phyloP scores from a whole-genome alignment of 2,797 vertebrate genomes.

The Brachymystax lenok region DNA sequence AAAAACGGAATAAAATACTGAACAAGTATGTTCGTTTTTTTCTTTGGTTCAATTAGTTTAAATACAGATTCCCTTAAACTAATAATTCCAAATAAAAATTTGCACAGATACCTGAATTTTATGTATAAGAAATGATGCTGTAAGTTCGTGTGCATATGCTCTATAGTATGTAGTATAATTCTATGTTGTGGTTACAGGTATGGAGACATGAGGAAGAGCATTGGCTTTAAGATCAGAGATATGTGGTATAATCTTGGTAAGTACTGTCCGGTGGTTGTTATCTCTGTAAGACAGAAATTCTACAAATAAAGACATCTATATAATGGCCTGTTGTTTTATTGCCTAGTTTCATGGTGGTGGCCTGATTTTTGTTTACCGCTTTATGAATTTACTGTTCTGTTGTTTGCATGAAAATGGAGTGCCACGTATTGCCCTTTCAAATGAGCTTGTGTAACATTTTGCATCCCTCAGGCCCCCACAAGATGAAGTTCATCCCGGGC shows the following conservation, averaged over 20 bases:
- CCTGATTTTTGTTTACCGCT: slow-evolving; percentile 48
- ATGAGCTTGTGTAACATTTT: slow-evolving; percentile 54
- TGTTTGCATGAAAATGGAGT: slow-evolving; percentile 57
- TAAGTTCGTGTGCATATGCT: neutral
- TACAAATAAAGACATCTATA: neutral
- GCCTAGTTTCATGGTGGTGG: slow-evolving; percentile 21
- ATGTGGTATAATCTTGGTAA: slow-evolving; percentile 99
- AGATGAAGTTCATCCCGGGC: slow-evolving; percentile 94
- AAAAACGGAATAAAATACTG: slow-evolving; percentile 92
- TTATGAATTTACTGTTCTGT: slow-evolving; percentile 47
- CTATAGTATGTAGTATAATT: slow-evolving; percentile 4
- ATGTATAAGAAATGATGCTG: neutral
- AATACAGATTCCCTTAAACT: too few relatives aligned
- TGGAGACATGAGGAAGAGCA: slow-evolving; percentile 93
- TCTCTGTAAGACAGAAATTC: too few relatives aligned
- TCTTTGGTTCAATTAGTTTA: neutral
- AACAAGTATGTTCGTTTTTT: slow-evolving; percentile 84
- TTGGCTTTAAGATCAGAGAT: slow-evolving; percentile 92
- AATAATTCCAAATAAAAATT: slow-evolving; percentile 7
- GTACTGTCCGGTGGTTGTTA: slow-evolving; percentile 40
- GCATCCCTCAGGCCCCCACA: slow-evolving; percentile 85
- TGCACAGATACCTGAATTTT: neutral
- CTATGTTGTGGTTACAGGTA: slow-evolving; percentile 77
- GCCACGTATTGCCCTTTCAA: slow-evolving; percentile 59
- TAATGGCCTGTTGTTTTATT: slow-evolving; percentile 50